These are phyloP conservation scores for Chrysemys picta DNA, from an alignment of 2,113 vertebrate genomes.

Conservation along the genomic window DNA sequence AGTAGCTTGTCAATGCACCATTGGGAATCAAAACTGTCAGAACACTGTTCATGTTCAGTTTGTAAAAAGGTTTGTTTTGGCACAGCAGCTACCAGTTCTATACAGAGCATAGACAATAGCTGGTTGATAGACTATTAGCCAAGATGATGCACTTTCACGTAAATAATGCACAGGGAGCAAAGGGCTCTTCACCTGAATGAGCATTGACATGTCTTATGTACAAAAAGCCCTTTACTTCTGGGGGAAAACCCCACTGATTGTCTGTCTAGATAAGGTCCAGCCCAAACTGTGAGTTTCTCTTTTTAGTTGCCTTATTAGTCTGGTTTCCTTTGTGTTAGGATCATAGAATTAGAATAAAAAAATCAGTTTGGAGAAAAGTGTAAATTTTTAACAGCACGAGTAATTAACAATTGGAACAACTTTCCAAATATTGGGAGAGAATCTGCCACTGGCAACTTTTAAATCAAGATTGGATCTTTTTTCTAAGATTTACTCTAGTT, in stretches of 20 bases:
- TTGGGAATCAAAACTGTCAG: constrained; percentile 42
- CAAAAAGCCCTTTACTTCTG: neutral
- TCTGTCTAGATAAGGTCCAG: neutral
- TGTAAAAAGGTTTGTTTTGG: constrained; percentile 32
- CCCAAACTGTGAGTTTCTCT: neutral
- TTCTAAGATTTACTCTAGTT: neutral
- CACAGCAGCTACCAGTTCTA: neutral
- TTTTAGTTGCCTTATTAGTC: neutral
- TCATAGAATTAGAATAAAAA: neutral
- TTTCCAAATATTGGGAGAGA: neutral
- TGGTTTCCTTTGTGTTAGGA: neutral
- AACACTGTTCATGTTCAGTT: constrained; percentile 37
- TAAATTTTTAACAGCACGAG: neutral
- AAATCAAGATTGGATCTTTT: neutral
- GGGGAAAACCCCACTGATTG: neutral
- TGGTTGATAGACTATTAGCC: constrained; percentile 35
- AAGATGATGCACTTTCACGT: constrained; percentile 23
- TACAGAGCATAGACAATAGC: neutral
- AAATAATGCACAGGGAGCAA: neutral
- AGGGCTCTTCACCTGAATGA: constrained; percentile 3
- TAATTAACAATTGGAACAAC: neutral
- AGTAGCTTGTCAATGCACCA: constrained; percentile 51
- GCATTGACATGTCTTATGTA: constrained; percentile 34
- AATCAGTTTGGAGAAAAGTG: neutral
- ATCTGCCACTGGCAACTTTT: neutral